Evolutionary conservation across 2,797 vertebrate species (phyloP).

Genomic region (Lutjanus campechanus): DNA sequence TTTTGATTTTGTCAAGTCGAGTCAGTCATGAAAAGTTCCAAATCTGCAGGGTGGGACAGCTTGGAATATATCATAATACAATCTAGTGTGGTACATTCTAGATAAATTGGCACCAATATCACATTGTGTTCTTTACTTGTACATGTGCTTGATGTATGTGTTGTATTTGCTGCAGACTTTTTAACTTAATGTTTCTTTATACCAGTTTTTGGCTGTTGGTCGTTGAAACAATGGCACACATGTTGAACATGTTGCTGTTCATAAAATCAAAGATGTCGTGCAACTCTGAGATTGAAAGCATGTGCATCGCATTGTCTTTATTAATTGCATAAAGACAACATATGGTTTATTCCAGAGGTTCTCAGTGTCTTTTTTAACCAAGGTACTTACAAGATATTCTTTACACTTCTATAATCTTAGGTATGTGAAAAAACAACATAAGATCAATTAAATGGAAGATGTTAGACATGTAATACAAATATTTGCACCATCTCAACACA

Average conservation of each 20-base stretch:
- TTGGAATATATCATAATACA: background rate
- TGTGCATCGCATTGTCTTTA: too few relatives aligned
- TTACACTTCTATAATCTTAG: too few relatives aligned
- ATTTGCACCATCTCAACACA: too few relatives aligned
- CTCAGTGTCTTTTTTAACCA: too few relatives aligned
- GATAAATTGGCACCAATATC: background rate
- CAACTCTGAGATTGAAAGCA: background rate
- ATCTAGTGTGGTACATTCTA: background rate
- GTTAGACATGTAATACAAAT: too few relatives aligned
- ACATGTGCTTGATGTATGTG: background rate
- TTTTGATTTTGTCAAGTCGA: too few relatives aligned
- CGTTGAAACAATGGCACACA: background rate
- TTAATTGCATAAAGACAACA: too few relatives aligned
- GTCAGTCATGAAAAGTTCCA: background rate
- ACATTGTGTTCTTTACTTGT: background rate
- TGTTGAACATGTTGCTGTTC: background rate
- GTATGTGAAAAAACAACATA: too few relatives aligned
- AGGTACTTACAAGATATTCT: too few relatives aligned
- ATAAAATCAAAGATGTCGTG: background rate
- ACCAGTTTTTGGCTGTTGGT: background rate
- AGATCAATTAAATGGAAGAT: too few relatives aligned
- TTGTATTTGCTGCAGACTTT: constrained; percentile 1
- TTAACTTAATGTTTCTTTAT: too few relatives aligned
- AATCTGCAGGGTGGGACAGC: background rate
- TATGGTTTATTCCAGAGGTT: too few relatives aligned